Conservation (phyloP, 2,888 invertebrate species). For the Melanostoma mellinum region DNA sequence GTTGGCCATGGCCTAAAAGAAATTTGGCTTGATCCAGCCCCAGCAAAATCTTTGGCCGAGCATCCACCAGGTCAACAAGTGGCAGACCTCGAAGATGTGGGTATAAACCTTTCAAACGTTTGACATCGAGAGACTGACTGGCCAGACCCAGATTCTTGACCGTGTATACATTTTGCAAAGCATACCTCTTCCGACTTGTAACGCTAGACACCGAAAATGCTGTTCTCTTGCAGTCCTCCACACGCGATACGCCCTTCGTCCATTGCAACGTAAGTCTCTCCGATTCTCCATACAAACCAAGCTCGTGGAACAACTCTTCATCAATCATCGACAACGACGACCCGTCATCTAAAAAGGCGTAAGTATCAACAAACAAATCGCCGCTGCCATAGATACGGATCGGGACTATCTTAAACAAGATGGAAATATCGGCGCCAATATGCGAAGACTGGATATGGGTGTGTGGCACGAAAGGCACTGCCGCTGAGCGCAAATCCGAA, state of each 20-base stretch:
- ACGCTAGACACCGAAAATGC: slow-evolving; percentile 7
- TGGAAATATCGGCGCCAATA: not conserved
- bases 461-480: not conserved
- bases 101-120: not conserved
- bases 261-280: slow-evolving; percentile 32
- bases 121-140: slow-evolving; percentile 12
- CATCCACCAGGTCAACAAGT: not conserved
- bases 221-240: slow-evolving; percentile 23
- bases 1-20: slow-evolving; percentile 10
- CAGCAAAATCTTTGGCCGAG: slow-evolving; percentile 19
- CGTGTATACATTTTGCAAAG: slow-evolving; percentile 21
- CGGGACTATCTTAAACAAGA: slow-evolving; percentile 27
- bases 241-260: slow-evolving; percentile 18
- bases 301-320: slow-evolving; percentile 32
- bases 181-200: not conserved
- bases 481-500: not conserved
- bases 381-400: slow-evolving; percentile 24
- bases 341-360: slow-evolving; percentile 35
- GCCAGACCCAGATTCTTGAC: not conserved
- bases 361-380: slow-evolving; percentile 28
- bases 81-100: slow-evolving; percentile 12
- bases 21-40: slow-evolving; percentile 38
- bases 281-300: slow-evolving; percentile 20
- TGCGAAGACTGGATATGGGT: slow-evolving; percentile 7
- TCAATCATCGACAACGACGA: slow-evolving; percentile 40